These are phyloP conservation scores for Pygoscelis antarcticus DNA, from an alignment of 2,113 vertebrate genomes.

Conservation along the genomic window DNA sequence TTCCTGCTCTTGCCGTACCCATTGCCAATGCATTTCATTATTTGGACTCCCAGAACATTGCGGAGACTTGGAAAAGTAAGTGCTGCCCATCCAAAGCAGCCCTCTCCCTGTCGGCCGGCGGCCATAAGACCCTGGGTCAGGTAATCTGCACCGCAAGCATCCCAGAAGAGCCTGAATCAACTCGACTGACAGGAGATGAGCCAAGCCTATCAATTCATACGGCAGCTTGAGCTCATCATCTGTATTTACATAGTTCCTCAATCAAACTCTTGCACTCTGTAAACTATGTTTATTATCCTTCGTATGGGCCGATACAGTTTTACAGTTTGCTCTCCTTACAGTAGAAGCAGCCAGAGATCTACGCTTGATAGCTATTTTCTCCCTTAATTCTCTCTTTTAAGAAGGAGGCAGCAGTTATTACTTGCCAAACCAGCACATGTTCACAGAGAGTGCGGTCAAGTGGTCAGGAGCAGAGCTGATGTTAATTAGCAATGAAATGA, in stretches of 20 bases:
- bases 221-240: constrained; percentile 28
- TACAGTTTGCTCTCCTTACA: constrained; percentile 46
- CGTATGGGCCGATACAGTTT: constrained; percentile 1
- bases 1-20: not conserved
- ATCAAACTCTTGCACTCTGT: constrained; percentile 24
- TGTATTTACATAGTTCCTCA: constrained; percentile 44
- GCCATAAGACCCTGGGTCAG: constrained; percentile 17
- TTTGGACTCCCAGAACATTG: not conserved
- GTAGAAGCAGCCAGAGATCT: constrained; percentile 10
- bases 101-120: not conserved
- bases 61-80: not conserved
- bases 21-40: not conserved
- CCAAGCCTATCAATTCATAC: constrained; percentile 14
- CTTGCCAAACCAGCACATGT: constrained; percentile 75
- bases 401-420: constrained; percentile 32
- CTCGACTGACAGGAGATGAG: not conserved
- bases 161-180: constrained; percentile 56
- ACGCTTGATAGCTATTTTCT: constrained; percentile 11
- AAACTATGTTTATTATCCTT: constrained; percentile 42
- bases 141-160: constrained; percentile 41
- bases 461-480: constrained; percentile 81
- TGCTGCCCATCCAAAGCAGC: not conserved
- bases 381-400: constrained; percentile 56
- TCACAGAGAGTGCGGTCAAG: constrained; percentile 80
- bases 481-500: constrained; percentile 90